Conservation (phyloP, 2,113 vertebrate species). For the Octodon degus region DNA sequence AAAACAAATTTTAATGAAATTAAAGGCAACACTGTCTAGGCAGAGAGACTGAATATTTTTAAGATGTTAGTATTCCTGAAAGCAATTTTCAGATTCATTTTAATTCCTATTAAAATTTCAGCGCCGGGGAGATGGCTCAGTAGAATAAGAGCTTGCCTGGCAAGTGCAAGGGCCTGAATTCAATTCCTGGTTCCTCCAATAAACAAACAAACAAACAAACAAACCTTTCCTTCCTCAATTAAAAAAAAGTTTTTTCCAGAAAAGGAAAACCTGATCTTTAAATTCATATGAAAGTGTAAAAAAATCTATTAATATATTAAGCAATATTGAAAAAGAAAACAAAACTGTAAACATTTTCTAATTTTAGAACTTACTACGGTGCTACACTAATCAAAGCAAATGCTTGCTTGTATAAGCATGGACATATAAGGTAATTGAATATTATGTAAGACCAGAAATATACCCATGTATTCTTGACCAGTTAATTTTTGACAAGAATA, state of each 20-base stretch:
- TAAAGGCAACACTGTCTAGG: not conserved
- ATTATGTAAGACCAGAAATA: not conserved
- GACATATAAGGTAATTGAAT: not conserved
- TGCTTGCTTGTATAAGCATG: not conserved
- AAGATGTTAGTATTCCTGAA: not conserved
- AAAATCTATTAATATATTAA: not conserved
- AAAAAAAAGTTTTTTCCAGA: not conserved
- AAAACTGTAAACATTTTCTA: not conserved
- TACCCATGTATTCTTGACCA: not conserved
- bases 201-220: no score
- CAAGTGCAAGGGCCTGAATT: no score
- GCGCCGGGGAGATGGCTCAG: no score
- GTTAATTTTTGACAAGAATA: not conserved
- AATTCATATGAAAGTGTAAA: not conserved
- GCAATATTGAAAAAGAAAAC: not conserved
- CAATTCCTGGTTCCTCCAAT: no score
- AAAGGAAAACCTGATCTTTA: not conserved
- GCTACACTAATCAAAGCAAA: not conserved
- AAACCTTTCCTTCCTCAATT: no score
- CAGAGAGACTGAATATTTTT: not conserved
- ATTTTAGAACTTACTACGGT: slow-evolving; percentile 16
- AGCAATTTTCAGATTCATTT: not conserved
- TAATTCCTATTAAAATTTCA: slow-evolving; percentile 30
- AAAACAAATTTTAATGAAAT: slow-evolving; percentile 36
- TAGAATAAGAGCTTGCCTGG: no score